These are phyloP conservation scores for Poeciliopsis occidentalis DNA, from an alignment of 2,113 vertebrate genomes.

Conservation along the genomic window DNA sequence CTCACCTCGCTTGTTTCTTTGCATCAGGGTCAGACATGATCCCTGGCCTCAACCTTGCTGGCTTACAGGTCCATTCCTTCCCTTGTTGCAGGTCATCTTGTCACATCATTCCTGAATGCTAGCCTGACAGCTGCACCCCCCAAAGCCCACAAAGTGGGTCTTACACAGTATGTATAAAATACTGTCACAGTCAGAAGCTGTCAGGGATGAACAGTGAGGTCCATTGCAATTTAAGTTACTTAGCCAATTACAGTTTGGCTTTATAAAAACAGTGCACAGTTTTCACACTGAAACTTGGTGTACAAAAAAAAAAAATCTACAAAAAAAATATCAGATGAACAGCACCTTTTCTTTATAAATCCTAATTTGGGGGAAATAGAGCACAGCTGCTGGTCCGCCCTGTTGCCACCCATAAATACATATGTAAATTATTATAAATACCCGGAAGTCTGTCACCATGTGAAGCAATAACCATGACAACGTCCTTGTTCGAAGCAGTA, in stretches of 20 bases:
- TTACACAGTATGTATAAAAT: background rate
- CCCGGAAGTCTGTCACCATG: too few relatives aligned
- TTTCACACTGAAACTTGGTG: too few relatives aligned
- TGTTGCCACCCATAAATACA: too few relatives aligned
- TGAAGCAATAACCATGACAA: too few relatives aligned
- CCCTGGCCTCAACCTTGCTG: constrained; percentile 7
- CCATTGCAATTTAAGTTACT: background rate
- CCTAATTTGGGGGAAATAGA: too few relatives aligned
- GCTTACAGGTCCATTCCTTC: background rate
- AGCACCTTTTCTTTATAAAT: too few relatives aligned
- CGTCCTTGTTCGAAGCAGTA: too few relatives aligned
- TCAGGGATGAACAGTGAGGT: constrained; percentile 19
- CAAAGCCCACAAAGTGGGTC: constrained; percentile 1
- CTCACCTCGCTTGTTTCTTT: constrained; percentile 1
- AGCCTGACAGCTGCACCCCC: constrained; percentile 38
- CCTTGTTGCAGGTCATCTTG: constrained; percentile 40
- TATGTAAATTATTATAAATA: too few relatives aligned
- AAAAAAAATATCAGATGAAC: too few relatives aligned
- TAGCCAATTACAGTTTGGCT: background rate
- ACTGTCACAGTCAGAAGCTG: constrained; percentile 9
- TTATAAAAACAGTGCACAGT: background rate
- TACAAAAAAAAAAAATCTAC: too few relatives aligned
- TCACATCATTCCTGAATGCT: constrained; percentile 37
- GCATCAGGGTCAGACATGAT: constrained; percentile 21
- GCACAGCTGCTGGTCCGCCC: too few relatives aligned